Conservation (phyloP, 2,888 invertebrate genomes). For the Galerucella pusilla region DNA sequence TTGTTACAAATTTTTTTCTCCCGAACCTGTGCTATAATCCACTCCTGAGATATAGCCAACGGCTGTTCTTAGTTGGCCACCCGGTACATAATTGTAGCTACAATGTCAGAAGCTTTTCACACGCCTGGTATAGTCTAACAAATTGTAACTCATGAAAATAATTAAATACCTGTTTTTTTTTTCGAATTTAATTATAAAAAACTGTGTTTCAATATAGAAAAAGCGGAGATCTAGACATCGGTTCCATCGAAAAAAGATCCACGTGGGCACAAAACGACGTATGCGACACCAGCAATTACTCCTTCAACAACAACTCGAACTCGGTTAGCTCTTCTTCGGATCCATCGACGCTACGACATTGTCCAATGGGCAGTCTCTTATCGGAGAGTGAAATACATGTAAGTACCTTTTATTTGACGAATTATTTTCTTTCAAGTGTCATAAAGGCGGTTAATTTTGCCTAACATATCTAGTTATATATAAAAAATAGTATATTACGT, state of each 20-base stretch:
- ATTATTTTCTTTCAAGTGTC: too few relatives aligned
- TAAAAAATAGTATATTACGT: too few relatives aligned
- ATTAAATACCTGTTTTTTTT: neutral
- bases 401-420: conserved; percentile 22
- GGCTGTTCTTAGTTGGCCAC: too few relatives aligned
- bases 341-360: conserved; percentile 37
- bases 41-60: too few relatives aligned
- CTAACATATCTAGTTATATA: too few relatives aligned
- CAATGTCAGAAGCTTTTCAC: too few relatives aligned
- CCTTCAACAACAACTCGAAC: conserved; percentile 65
- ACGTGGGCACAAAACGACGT: conserved; percentile 76
- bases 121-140: too few relatives aligned
- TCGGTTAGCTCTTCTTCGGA: conserved; percentile 50
- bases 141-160: too few relatives aligned
- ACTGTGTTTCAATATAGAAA: conserved; percentile 62
- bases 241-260: conserved; percentile 89
- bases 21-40: too few relatives aligned
- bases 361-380: conserved; percentile 65
- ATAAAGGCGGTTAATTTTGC: too few relatives aligned
- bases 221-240: conserved; percentile 81
- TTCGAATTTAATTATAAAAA: neutral
- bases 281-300: conserved; percentile 67
- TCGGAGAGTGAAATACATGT: conserved; percentile 77
- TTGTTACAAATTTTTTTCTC: too few relatives aligned
- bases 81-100: too few relatives aligned